Percentiles rank a stretch among this genome's conserved stretches.
Evolutionary conservation across 2,888 invertebrate genomes (phyloP).

Genomic region (Cosmopolites sordidus): DNA sequence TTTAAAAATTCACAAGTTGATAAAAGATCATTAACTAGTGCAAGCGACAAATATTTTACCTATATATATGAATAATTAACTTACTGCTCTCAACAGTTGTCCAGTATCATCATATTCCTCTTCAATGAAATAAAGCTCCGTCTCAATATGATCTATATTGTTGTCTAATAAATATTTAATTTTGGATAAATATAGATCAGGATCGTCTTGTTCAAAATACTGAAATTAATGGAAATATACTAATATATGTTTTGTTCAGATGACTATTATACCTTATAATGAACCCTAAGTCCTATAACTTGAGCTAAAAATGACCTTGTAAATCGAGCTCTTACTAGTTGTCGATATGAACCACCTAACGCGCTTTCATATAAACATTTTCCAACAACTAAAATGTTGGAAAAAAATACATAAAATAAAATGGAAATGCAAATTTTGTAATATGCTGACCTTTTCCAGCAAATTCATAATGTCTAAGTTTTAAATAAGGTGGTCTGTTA

Average conservation of each 20-base stretch:
- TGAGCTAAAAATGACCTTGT: conserved; percentile 91
- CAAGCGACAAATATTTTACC: too few species aligned
- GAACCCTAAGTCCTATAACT: conserved; percentile 87
- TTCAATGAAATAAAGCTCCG: conserved; percentile 84
- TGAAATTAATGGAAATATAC: conserved; percentile 44
- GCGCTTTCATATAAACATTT: conserved; percentile 94
- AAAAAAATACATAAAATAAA: background rate
- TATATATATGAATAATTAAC: background rate
- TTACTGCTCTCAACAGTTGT: conserved; percentile 62
- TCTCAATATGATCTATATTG: conserved; percentile 72
- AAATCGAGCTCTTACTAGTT: conserved; percentile 85
- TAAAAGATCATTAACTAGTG: background rate
- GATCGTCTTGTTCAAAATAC: conserved; percentile 96
- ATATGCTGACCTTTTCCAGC: conserved; percentile 63
- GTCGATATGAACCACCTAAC: conserved; percentile 81
- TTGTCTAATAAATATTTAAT: conserved; percentile 89
- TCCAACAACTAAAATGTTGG: conserved; percentile 72
- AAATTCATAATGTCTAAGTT: conserved; percentile 86
- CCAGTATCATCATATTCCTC: conserved; percentile 81
- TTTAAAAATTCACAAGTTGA: background rate
- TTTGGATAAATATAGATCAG: conserved; percentile 88
- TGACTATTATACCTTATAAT: conserved; percentile 69
- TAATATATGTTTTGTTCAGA: background rate
- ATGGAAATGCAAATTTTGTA: background rate
- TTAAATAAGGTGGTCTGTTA: conserved; percentile 68